Percentiles rank a stretch among this genome's conserved stretches.
These are phyloP conservation scores for Atherinosoma microstoma DNA, from an alignment of 2,797 vertebrate genomes.

Conservation along the genomic window DNA sequence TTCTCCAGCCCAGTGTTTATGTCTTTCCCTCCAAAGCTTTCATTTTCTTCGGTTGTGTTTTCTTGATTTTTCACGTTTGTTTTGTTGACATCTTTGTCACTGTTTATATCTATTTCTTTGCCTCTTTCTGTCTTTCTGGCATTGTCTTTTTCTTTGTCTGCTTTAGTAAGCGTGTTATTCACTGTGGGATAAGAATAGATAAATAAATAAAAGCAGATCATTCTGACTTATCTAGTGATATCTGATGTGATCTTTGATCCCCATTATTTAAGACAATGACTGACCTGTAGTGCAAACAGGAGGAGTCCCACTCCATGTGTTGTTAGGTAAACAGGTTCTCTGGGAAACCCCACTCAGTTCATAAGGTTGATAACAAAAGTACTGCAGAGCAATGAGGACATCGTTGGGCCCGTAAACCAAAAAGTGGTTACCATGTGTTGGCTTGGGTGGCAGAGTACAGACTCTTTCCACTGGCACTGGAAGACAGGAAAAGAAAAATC, in stretches of 20 bases:
- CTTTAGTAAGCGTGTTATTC: conserved; percentile 74
- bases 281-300: conserved; percentile 93
- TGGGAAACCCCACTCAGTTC: conserved; percentile 90
- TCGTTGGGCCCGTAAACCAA: conserved; percentile 90
- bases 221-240: background rate
- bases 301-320: conserved; percentile 92
- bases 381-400: conserved; percentile 88
- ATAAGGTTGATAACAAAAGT: conserved; percentile 92
- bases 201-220: conserved; percentile 18
- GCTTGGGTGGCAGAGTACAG: conserved; percentile 89
- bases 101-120: conserved; percentile 52
- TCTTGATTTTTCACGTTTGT: conserved; percentile 54
- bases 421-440: conserved; percentile 90
- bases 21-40: conserved; percentile 43
- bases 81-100: conserved; percentile 54
- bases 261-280: conserved; percentile 3
- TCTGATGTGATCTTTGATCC: conserved; percentile 9
- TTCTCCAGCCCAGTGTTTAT: conserved; percentile 53
- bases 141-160: conserved; percentile 68
- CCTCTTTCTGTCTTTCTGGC: conserved; percentile 39
- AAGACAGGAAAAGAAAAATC: conserved; percentile 34
- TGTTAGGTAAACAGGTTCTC: conserved; percentile 89
- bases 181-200: conserved; percentile 67
- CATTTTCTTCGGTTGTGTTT: conserved; percentile 43
- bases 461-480: conserved; percentile 89